Evolutionary conservation across 2,113 vertebrate genomes (phyloP).

Genomic region (Lichenostomus cassidix): DNA sequence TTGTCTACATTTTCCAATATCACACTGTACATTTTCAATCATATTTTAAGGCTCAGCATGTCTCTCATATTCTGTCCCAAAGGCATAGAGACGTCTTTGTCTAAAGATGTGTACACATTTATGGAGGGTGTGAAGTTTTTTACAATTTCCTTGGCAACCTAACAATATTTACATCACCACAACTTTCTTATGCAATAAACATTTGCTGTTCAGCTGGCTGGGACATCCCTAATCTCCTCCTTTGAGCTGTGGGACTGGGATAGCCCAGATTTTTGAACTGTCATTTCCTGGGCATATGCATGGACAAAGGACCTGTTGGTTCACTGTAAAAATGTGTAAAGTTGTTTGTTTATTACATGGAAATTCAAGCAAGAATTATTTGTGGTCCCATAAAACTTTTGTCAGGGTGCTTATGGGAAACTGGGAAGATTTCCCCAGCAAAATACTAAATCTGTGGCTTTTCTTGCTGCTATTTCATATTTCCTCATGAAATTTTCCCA

Average conservation of each 20-base stretch:
- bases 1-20: background rate
- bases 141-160: slow-evolving; percentile 19
- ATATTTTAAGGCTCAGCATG: background rate
- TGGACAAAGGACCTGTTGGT: background rate
- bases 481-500: background rate
- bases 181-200: slow-evolving; percentile 5
- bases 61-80: slow-evolving; percentile 10
- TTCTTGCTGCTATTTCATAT: background rate
- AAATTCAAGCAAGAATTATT: background rate
- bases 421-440: background rate
- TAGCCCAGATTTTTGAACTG: background rate
- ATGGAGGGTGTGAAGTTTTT: background rate
- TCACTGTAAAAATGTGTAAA: background rate
- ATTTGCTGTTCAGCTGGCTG: background rate
- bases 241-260: background rate
- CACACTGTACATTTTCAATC: background rate
- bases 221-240: background rate
- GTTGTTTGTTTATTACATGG: background rate
- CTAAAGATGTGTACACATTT: background rate
- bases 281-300: background rate
- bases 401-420: background rate
- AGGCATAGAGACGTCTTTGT: background rate
- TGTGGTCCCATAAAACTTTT: background rate
- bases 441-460: background rate
- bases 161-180: slow-evolving; percentile 27